phyloP scores from a whole-genome alignment of 2,797 vertebrate species.

The Rhadinocentrus ornatus region DNA sequence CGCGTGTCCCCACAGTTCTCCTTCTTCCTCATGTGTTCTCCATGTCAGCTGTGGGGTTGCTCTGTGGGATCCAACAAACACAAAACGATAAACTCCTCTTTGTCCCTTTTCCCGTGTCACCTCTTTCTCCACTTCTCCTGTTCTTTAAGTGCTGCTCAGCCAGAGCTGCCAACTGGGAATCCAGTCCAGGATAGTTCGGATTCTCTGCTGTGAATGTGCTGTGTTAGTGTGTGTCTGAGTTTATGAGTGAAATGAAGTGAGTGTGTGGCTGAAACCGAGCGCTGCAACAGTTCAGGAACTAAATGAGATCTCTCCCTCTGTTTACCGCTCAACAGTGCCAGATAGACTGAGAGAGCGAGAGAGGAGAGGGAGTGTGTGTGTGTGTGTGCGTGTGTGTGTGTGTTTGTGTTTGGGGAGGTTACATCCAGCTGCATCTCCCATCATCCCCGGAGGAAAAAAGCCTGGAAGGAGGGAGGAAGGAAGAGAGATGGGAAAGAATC shows the following conservation, averaged over 20 bases:
- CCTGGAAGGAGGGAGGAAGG: constrained; percentile 37
- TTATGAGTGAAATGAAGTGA: constrained; percentile 17
- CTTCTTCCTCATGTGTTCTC: constrained; percentile 61
- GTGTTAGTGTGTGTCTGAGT: constrained; percentile 7
- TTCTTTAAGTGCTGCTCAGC: constrained; percentile 16
- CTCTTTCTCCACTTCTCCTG: constrained; percentile 5
- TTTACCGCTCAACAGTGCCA: constrained; percentile 58
- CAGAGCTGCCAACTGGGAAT: constrained; percentile 43
- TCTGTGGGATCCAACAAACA: constrained; percentile 6
- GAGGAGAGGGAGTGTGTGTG: neutral
- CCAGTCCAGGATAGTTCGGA: constrained; percentile 36
- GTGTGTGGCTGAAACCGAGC: constrained; percentile 33
- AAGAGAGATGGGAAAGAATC: constrained; percentile 3
- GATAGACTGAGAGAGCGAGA: constrained; percentile 39
- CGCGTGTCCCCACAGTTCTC: constrained; percentile 15
- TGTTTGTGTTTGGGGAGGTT: neutral
- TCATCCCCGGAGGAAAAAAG: constrained; percentile 57
- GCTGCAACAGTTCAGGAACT: constrained; percentile 81
- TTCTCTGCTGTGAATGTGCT: constrained; percentile 15
- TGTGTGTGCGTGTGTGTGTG: neutral
- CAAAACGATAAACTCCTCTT: constrained; percentile 31
- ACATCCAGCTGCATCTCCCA: constrained; percentile 73
- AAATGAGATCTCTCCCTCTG: constrained; percentile 75
- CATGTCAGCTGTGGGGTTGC: constrained; percentile 37
- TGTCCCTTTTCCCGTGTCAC: constrained; percentile 21